A percentile compares a stretch with the other conserved stretches of the same genome.
These are phyloP conservation scores for Heliconius himera DNA, from an alignment of 1,140 invertebrate species.

Conservation along the genomic window DNA sequence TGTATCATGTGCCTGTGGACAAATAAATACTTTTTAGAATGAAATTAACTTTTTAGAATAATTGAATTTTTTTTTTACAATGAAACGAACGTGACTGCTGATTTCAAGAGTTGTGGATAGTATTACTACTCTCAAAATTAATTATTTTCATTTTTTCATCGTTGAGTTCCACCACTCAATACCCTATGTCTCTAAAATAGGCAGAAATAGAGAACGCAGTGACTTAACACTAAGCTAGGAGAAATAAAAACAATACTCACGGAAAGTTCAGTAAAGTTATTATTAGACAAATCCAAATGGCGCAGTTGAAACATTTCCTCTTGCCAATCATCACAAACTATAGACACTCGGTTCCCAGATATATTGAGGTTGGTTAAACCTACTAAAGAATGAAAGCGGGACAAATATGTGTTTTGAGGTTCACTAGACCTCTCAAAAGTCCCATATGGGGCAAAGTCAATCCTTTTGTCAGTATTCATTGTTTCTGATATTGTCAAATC, in stretches of 20 bases:
- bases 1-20: background rate
- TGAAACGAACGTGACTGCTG: no score
- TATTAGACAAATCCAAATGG: background rate
- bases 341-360: background rate
- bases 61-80: no score
- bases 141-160: no score
- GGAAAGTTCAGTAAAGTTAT: background rate
- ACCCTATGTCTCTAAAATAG: no score
- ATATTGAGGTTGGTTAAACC: background rate
- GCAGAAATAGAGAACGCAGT: no score
- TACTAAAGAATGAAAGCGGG: background rate
- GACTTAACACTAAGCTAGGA: background rate
- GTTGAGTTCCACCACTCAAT: no score
- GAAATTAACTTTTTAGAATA: no score
- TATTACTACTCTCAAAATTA: no score
- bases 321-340: background rate
- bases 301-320: background rate
- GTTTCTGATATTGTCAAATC: background rate
- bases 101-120: no score
- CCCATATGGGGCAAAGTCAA: background rate
- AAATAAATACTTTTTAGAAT: background rate
- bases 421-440: no score
- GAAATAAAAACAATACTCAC: background rate
- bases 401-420: background rate
- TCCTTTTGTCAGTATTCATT: background rate